A percentile compares a stretch with the other conserved stretches of the same genome.
phyloP scores from a whole-genome alignment of 2,797 vertebrate genomes.

The Mus minutoides region DNA sequence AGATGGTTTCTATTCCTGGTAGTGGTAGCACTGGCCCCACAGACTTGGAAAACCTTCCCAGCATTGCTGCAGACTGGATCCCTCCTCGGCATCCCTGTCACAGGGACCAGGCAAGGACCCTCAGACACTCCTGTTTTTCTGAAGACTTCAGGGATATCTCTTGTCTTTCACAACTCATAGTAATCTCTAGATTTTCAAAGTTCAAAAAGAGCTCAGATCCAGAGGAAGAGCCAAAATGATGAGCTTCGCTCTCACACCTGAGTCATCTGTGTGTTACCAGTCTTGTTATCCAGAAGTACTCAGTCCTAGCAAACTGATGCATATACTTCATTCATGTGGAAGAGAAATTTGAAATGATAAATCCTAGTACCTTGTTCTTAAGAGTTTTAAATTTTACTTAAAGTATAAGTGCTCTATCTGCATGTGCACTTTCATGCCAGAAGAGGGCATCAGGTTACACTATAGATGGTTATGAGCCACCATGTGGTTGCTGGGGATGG shows the following conservation, averaged over 20 bases:
- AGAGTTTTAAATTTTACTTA: not conserved
- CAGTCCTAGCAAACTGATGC: not conserved
- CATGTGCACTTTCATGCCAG: not conserved
- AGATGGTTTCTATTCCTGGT: not conserved
- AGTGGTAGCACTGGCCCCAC: not conserved
- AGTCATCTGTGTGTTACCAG: not conserved
- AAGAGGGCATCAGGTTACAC: not conserved
- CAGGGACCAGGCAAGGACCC: too few relatives aligned
- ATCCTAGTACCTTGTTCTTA: not conserved
- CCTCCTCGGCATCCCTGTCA: not conserved
- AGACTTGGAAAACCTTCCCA: not conserved
- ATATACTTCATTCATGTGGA: not conserved
- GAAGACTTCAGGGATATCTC: not conserved
- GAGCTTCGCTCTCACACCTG: not conserved
- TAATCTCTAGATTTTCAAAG: constrained; percentile 16
- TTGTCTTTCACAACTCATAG: not conserved
- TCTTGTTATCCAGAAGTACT: not conserved
- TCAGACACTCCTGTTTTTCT: not conserved
- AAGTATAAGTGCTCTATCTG: too few relatives aligned
- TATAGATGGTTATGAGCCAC: not conserved
- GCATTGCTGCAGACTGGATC: not conserved
- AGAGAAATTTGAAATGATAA: not conserved
- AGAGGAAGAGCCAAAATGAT: not conserved
- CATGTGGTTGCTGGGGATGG: not conserved
- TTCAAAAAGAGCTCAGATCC: constrained; percentile 6